phyloP scores from a whole-genome alignment of 2,113 vertebrate genomes.

The Canis aureus region DNA sequence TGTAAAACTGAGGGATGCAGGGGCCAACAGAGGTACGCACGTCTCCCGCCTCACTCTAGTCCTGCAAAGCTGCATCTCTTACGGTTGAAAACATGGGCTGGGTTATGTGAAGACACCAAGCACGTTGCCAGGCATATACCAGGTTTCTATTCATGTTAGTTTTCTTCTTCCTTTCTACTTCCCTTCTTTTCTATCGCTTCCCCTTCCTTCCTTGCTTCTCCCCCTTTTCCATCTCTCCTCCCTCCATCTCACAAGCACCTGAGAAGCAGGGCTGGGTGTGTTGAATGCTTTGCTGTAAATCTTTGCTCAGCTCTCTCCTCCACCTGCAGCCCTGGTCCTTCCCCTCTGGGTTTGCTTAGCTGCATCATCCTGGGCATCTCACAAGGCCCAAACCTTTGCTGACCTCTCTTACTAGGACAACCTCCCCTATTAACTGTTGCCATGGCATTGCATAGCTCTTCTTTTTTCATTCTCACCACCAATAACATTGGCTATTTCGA shows the following conservation, averaged over 20 bases:
- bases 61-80: rapidly evolving
- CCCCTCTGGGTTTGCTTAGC: not conserved
- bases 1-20: not conserved
- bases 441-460: not conserved
- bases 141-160: not conserved
- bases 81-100: not conserved
- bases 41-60: not conserved
- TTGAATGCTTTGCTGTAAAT: not conserved
- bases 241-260: not conserved
- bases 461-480: not conserved
- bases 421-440: not conserved
- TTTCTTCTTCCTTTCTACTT: not conserved
- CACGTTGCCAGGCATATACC: not conserved
- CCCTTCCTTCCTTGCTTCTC: not conserved
- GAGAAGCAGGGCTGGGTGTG: not conserved
- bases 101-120: not conserved
- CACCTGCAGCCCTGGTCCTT: too few relatives aligned
- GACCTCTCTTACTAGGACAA: not conserved
- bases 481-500: not conserved
- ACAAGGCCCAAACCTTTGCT: not conserved
- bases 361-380: not conserved
- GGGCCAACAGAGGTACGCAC: too few relatives aligned
- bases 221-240: not conserved
- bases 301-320: not conserved
- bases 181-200: not conserved